Conservation (phyloP, 2,113 vertebrate genomes). For the Mobula birostris region DNA sequence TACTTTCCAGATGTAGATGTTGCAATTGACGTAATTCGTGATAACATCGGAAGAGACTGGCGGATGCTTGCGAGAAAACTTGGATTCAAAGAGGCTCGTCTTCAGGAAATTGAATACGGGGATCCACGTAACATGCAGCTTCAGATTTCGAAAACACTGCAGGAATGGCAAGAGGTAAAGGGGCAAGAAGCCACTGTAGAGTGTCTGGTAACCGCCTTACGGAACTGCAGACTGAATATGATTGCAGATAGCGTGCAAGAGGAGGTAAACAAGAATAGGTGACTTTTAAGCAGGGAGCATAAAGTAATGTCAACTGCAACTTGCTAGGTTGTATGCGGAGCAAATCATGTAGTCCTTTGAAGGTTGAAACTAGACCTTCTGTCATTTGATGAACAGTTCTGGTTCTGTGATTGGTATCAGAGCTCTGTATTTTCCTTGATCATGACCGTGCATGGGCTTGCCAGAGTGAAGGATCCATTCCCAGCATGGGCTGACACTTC, state of each 20-base stretch:
- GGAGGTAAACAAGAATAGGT: conserved; percentile 10
- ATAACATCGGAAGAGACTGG: conserved; percentile 63
- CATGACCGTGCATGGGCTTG: background rate
- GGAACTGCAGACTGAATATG: conserved; percentile 58
- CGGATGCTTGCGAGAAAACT: conserved; percentile 62
- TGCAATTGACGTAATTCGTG: conserved; percentile 55
- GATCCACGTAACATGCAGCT: conserved; percentile 54
- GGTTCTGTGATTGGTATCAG: background rate
- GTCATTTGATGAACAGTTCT: background rate
- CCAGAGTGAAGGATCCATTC: background rate
- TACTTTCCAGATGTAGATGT: conserved; percentile 51
- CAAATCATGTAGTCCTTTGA: background rate
- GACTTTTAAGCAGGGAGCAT: background rate
- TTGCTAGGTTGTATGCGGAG: background rate
- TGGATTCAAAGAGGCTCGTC: conserved; percentile 49
- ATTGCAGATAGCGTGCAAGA: conserved; percentile 64
- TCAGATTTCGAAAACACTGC: conserved; percentile 56
- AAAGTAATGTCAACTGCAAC: background rate
- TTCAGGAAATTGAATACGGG: conserved; percentile 56
- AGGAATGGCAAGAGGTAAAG: conserved; percentile 58
- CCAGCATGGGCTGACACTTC: background rate
- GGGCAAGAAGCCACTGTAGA: conserved; percentile 48
- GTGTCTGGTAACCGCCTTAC: conserved; percentile 58
- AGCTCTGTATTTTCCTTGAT: background rate
- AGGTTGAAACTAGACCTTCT: background rate